Percentiles rank a stretch among this genome's conserved stretches.
These are phyloP conservation scores for Idaea straminata DNA, from an alignment of 2,888 invertebrate genomes.

Conservation along the genomic window DNA sequence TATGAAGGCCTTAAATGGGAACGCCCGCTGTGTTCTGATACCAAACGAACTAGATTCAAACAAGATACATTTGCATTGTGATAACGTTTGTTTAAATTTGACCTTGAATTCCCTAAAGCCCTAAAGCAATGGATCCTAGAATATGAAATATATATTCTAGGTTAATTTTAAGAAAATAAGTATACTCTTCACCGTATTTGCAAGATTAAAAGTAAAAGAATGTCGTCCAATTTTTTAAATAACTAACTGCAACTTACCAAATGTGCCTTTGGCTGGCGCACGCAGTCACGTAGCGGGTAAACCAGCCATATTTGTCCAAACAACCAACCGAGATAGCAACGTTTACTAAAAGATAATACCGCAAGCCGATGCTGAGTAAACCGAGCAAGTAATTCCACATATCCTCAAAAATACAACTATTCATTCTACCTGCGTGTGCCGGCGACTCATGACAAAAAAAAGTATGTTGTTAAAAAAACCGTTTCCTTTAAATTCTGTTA, in stretches of 20 bases:
- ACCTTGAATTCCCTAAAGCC: neutral
- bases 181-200: neutral
- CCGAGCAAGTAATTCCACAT: slow-evolving; percentile 28
- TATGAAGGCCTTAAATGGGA: neutral
- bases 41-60: neutral
- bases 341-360: slow-evolving; percentile 67
- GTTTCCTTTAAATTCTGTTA: slow-evolving; percentile 73
- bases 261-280: slow-evolving; percentile 6
- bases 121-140: neutral
- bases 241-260: neutral
- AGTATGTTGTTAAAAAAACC: slow-evolving; percentile 50
- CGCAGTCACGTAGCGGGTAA: slow-evolving; percentile 58
- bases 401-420: neutral
- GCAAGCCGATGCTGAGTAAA: slow-evolving; percentile 37
- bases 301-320: slow-evolving; percentile 70
- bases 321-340: slow-evolving; percentile 63
- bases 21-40: neutral
- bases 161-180: neutral
- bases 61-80: neutral
- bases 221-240: neutral
- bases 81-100: neutral
- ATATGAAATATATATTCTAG: neutral
- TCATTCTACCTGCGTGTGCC: slow-evolving; percentile 61
- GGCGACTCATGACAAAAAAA: slow-evolving; percentile 19
- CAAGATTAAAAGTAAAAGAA: neutral